Evolutionary conservation across 2,113 vertebrate species (phyloP), one percentile per base, ranked within the genome.

Genomic region (Thinocorus orbignyianus): DNA sequence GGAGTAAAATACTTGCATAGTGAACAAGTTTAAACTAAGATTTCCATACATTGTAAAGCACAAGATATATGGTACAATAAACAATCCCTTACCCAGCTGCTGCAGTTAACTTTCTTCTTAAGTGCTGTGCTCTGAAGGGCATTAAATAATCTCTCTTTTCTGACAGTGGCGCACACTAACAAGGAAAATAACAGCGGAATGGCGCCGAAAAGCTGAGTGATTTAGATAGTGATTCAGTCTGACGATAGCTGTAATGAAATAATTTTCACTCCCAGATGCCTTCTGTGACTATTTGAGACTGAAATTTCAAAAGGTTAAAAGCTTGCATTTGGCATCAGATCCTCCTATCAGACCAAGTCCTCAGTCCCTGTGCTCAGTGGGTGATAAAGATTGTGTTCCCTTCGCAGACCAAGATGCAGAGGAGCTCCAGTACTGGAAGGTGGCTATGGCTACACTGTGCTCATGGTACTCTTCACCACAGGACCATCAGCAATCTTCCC

Each of bases 171-270:
- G 0, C 20, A 44, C 5, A 4, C 49, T 92, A 96, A 96, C 71
- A 86, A 86, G 79, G 79, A 85, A 90, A 95, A 91, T 87, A 95
- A 76, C 64, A 93, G 41, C 68, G 66, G n/a, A 87, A 87, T 3
- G 22, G 71, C 5, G 37, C 61, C 0, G 1, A 66, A 77, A 88
- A 72, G 70, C 85, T 91, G 87, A 96, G 54, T 73, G 92, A 95
- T 95, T 91, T 88, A 73, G 39, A 86, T 22, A 66, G 81, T 51
- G 74, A 94, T 93, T 95, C 90, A 81, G 54, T 60, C 71, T 74
- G 88, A 94, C 1, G 13, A 93, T 64, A 81, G 66, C 49, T 30
- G 14, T 55, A 94, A 94, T 77, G 76, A 94, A 90, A 92, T 88
- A 58, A 93, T 88, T 88, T 88, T 90, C 82, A 9, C 37, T 95